Evolutionary conservation across 2,797 vertebrate genomes (phyloP).

Genomic region (Macropodus opercularis): DNA sequence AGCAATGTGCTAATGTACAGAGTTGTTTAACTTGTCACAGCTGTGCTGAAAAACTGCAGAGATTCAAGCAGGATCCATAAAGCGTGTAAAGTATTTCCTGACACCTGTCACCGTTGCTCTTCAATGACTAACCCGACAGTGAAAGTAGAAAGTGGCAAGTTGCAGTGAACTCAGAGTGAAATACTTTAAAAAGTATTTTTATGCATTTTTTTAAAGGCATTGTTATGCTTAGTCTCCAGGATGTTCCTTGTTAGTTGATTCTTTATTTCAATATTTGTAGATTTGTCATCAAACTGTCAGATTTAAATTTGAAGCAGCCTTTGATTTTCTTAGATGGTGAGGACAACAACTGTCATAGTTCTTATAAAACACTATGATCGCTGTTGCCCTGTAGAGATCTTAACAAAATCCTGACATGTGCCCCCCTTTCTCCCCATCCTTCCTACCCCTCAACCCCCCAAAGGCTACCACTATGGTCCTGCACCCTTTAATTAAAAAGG

Average conservation of each 20-base stretch:
- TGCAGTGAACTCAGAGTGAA: too few relatives aligned
- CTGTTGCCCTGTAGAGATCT: constrained; percentile 53
- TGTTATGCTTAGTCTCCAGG: too few relatives aligned
- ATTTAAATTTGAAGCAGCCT: not conserved
- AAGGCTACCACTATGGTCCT: constrained; percentile 58
- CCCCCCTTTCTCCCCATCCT: constrained; percentile 8
- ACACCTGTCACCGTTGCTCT: too few relatives aligned
- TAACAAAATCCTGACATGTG: constrained; percentile 47
- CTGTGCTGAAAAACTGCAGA: too few relatives aligned
- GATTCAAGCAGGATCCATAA: too few relatives aligned
- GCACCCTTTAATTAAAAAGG: constrained; percentile 81
- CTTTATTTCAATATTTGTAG: not conserved
- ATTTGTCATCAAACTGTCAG: constrained; percentile 1
- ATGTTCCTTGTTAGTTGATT: not conserved
- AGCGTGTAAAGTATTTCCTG: too few relatives aligned
- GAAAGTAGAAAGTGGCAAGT: too few relatives aligned
- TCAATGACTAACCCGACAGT: too few relatives aligned
- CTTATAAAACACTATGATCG: constrained; percentile 31
- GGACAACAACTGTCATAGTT: constrained; percentile 44
- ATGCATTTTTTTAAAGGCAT: too few relatives aligned
- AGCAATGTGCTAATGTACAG: not conserved
- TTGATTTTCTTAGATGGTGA: constrained; percentile 3
- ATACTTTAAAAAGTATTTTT: too few relatives aligned
- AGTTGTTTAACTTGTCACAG: too few relatives aligned
- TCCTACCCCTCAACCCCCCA: constrained; percentile 23